Evolutionary conservation across 2,113 vertebrate species (phyloP).

Genomic region (Poeciliopsis retropinna): DNA sequence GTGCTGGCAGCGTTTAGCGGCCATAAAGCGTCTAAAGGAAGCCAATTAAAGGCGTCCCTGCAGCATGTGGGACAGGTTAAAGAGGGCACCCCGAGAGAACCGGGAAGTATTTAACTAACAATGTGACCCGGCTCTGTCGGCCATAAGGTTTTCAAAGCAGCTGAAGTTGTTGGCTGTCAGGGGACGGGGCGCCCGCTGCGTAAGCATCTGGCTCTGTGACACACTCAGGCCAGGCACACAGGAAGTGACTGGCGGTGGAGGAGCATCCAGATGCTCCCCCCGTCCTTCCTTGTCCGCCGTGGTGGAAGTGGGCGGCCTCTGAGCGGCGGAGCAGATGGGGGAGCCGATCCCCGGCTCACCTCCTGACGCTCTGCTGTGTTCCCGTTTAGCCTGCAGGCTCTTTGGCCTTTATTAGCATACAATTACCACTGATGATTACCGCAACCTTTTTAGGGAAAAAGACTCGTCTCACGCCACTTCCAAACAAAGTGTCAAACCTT

Average conservation of each 20-base stretch:
- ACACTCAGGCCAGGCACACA: slow-evolving; percentile 25
- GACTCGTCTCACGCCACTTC: background rate
- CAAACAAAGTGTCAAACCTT: background rate
- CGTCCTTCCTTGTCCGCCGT: slow-evolving; percentile 64
- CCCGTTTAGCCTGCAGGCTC: slow-evolving; percentile 62
- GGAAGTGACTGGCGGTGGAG: slow-evolving; percentile 9
- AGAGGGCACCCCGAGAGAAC: slow-evolving; percentile 41
- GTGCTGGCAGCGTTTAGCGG: background rate
- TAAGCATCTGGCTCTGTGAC: slow-evolving; percentile 63
- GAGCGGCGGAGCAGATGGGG: slow-evolving; percentile 62
- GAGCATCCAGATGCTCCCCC: slow-evolving; percentile 46
- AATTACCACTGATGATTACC: slow-evolving; percentile 45
- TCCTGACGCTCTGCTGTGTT: slow-evolving; percentile 60
- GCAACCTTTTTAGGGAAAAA: slow-evolving; percentile 20
- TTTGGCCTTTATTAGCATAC: slow-evolving; percentile 61
- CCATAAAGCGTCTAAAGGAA: slow-evolving; percentile 21
- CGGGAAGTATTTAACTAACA: slow-evolving; percentile 71
- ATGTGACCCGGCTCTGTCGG: slow-evolving; percentile 70
- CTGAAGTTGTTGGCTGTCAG: slow-evolving; percentile 64
- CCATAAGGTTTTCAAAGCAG: slow-evolving; percentile 65
- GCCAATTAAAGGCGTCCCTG: slow-evolving; percentile 52
- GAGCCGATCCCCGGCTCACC: slow-evolving; percentile 56
- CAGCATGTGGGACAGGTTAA: slow-evolving; percentile 40
- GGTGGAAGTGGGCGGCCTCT: slow-evolving; percentile 49
- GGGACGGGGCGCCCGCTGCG: slow-evolving; percentile 43